Base-by-base conservation (phyloP, 2,797 vertebrate genomes). In the Thamnophis elegans region DNA sequence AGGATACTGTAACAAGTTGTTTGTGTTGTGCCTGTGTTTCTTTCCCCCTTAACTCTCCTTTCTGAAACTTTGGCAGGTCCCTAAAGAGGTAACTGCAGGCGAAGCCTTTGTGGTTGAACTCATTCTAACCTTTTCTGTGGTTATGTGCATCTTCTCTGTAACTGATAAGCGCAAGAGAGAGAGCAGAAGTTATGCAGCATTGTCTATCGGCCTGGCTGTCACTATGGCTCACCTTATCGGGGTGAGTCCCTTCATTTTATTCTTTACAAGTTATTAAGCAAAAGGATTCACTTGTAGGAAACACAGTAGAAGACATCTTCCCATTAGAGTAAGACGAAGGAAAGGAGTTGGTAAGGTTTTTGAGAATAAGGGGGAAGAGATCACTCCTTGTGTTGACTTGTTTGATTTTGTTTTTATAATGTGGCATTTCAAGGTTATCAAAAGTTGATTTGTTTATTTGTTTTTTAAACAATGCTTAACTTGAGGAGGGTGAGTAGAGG, bases 61-160 rank as follows among this genome's bases (percentile, higher is more conserved):
- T 91, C 55, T 51, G 59, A 32, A n/a, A 16, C 42, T 26, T 89
- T 89, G 60, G 12, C 55, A 92, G 87, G 20, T 92, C 18, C 10
- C 68, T 28, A 0, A 22, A 32, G 56, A 82, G 0, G 16, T 22
- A 36, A 13, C 47, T 11, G 51, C 87, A 56, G 56, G 68, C 54
- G 68, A 92, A 12, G 91, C 42, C 0, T 10, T 92, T 73, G 1
- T 85, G 47, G 10, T 89, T 22, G 91, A 92, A 78, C 62, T 54
- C 1, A 42, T 92, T 11, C 47, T 89, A 12, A 89, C 91, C 28
- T 92, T 92, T 51, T 8, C 56, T 22, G 56, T 92, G 73, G 73
- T 92, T 20, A 92, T 92, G 87, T 85, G 87, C 87, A 89, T 54
- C 68, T 89, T 89, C 54, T 85, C 91, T 25, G 26, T 32, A 51